Evolutionary conservation across 1,140 invertebrate species (phyloP), one percentile per base, ranked within the genome.

Genomic region (Samia ricini): DNA sequence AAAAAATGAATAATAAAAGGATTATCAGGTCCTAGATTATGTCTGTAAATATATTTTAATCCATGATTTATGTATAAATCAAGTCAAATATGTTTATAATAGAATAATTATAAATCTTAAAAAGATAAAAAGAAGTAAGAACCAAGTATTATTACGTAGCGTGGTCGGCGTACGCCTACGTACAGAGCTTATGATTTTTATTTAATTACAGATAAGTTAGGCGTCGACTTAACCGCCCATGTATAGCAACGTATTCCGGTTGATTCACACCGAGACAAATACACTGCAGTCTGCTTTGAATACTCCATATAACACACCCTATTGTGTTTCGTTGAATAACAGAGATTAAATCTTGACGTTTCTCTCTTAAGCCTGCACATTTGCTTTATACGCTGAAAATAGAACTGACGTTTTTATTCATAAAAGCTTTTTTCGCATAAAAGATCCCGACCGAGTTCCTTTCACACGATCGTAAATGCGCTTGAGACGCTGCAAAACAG

Each of bases 181-280:
- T 49, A 66, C 42, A 24, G 61, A 60, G 61, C 61, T 73, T 79
- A 73, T 76, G 61, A 73, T 78, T 79, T 79, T 76, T 74, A 72
- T 79, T 72, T 78, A 78, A 77, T 77, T 74, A 77, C 61, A 70
- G 60, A 58, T 63, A 24, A 15, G 48, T 58, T 26, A 66, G 60
- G 69, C 66, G 65, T 73, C 60, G 64, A 75, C 54, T 55, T 60
- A 57, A 64, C 48, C 18, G 26, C 19, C 26, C 29, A 57, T 71
- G 69, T 69, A 72, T 76, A 77, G 67, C 29, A 68, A 65, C 66
- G 66, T 70, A 77, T 73, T 68, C 68, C 51, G 60, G 54, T 52
- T 58, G 58, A 66, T 64, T 60, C 60, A 59, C 56, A 57, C 60
- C 66, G 64, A 69, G 61, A 63, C 65, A 67, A 76, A 73, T 61